Conservation (phyloP, 1,140 invertebrate species). For the Arion vulgaris region DNA sequence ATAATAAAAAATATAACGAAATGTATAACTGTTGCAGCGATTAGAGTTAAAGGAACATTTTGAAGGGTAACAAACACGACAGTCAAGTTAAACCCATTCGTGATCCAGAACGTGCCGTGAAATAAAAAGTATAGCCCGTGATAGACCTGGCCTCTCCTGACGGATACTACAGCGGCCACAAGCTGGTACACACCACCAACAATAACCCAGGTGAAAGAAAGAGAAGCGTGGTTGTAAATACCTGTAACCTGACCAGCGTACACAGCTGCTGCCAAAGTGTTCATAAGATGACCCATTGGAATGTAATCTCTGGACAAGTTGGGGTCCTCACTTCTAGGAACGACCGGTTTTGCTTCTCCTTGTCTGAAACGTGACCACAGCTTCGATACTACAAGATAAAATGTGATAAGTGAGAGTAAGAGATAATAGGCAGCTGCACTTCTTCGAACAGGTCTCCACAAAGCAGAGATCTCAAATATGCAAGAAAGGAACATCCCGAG, state of each 20-base stretch:
- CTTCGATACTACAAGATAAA: slow-evolving; percentile 43
- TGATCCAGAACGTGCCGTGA: slow-evolving; percentile 53
- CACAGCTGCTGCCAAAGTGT: slow-evolving; percentile 50
- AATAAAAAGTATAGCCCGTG: slow-evolving; percentile 48
- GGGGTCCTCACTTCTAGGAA: not conserved
- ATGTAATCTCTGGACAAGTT: slow-evolving; percentile 46
- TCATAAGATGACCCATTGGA: slow-evolving; percentile 52
- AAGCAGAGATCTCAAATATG: slow-evolving; percentile 54
- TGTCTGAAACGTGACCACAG: slow-evolving; percentile 34
- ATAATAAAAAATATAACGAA: slow-evolving; percentile 46
- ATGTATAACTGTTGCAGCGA: slow-evolving; percentile 50
- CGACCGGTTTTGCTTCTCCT: not conserved
- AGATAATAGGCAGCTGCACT: slow-evolving; percentile 54
- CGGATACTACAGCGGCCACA: slow-evolving; percentile 45
- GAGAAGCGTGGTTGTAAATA: slow-evolving; percentile 34
- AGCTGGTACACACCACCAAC: slow-evolving; percentile 52
- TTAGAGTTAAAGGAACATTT: slow-evolving; percentile 22
- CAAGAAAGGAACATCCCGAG: slow-evolving; percentile 47
- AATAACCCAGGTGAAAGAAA: slow-evolving; percentile 53
- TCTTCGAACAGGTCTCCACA: slow-evolving; percentile 48
- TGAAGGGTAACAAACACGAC: slow-evolving; percentile 39
- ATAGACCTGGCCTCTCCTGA: slow-evolving; percentile 45
- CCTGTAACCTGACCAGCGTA: slow-evolving; percentile 51
- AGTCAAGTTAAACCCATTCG: slow-evolving; percentile 47
- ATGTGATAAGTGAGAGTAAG: slow-evolving; percentile 43